phyloP scores from a whole-genome alignment of 1,140 invertebrate species.

The Drosophila mayri region DNA sequence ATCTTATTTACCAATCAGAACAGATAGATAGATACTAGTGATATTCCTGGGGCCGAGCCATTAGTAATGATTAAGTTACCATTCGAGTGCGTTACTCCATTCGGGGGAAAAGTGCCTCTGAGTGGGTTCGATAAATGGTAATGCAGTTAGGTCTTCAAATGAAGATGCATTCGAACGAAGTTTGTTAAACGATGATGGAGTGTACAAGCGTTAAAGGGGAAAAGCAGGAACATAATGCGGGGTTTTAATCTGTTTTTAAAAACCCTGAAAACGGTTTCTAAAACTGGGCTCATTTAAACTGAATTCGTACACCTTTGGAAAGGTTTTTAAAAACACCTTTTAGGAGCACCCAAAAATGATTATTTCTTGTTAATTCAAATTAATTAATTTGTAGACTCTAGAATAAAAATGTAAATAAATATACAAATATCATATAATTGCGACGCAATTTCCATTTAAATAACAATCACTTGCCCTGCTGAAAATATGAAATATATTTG shows the following conservation, averaged over 20 bases:
- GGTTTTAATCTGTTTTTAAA: neutral
- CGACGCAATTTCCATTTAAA: neutral
- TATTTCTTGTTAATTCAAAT: neutral
- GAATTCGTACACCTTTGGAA: too few relatives aligned
- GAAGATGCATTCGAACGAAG: neutral
- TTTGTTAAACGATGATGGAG: neutral
- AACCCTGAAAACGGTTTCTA: neutral
- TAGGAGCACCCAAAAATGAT: neutral
- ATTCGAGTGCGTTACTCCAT: constrained; percentile 10
- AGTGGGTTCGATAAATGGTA: constrained; percentile 3
- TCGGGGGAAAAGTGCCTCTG: constrained; percentile 1
- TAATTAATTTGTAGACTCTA: neutral
- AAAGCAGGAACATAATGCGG: neutral
- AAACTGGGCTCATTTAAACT: neutral
- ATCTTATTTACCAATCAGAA: constrained; percentile 45
- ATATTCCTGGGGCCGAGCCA: constrained; percentile 14
- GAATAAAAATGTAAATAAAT: neutral
- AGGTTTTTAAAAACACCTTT: neutral
- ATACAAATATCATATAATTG: too few relatives aligned
- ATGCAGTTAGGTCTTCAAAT: constrained; percentile 13
- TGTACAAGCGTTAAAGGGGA: neutral
- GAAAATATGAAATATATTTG: neutral
- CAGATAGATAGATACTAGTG: constrained; percentile 14
- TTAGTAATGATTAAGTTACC: constrained; percentile 25
- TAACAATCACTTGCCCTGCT: neutral